A percentile compares a stretch with the other conserved stretches of the same genome.
These are phyloP conservation scores for Onychomys leucogaster DNA, from an alignment of 2,797 vertebrate species.

Conservation along the genomic window DNA sequence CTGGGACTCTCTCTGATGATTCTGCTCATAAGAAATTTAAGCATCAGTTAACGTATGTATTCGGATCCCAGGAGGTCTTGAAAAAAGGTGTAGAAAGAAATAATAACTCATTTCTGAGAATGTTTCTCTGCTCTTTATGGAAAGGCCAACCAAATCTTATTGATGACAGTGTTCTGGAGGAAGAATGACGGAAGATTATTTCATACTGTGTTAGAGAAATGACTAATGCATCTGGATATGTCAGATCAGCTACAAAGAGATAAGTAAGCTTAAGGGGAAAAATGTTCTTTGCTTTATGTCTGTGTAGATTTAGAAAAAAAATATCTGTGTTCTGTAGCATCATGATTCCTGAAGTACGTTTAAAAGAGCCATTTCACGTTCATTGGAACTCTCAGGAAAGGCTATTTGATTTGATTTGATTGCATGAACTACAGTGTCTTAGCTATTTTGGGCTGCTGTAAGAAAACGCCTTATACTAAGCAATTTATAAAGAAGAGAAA, in stretches of 20 bases:
- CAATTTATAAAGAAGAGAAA: too few species aligned
- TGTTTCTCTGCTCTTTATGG: neutral
- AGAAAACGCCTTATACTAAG: neutral
- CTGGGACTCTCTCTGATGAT: neutral
- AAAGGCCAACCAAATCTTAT: slow-evolving; percentile 14
- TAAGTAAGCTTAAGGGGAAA: neutral
- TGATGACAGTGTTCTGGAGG: neutral
- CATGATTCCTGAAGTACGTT: neutral
- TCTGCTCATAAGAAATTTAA: slow-evolving; percentile 5
- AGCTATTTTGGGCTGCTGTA: neutral
- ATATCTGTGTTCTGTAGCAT: neutral
- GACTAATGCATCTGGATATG: slow-evolving; percentile 11
- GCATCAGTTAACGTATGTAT: neutral
- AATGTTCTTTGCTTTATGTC: neutral
- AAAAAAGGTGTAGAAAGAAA: slow-evolving; percentile 20
- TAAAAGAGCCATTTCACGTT: neutral
- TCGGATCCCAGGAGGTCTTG: neutral
- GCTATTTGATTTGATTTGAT: neutral
- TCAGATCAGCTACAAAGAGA: neutral
- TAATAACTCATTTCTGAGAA: slow-evolving; percentile 37
- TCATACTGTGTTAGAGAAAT: neutral
- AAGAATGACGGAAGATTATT: slow-evolving; percentile 24
- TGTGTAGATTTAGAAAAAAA: slow-evolving; percentile 31
- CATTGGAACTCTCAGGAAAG: neutral
- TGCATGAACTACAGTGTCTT: neutral